Percentiles rank a stretch among this genome's conserved stretches.
Conservation (phyloP, 1,140 invertebrate species). For the Argopecten irradians region DNA sequence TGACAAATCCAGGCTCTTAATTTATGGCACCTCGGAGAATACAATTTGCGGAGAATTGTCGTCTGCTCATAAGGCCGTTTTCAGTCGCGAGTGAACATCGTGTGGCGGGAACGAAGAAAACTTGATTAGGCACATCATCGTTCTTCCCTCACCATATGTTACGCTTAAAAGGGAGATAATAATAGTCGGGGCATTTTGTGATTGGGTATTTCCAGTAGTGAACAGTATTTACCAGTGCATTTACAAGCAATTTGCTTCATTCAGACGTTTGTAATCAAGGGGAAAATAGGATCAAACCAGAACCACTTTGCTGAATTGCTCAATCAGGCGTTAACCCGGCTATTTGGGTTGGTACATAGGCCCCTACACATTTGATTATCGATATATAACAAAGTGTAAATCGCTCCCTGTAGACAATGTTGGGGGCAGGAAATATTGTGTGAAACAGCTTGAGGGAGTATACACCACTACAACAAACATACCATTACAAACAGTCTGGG, state of each 20-base stretch:
- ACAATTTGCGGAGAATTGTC: slow-evolving; percentile 21
- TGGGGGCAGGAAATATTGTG: slow-evolving; percentile 1
- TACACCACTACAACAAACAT: background rate
- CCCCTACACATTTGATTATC: slow-evolving; percentile 16
- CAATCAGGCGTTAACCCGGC: background rate
- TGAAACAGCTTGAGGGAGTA: slow-evolving; percentile 15
- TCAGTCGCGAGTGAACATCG: slow-evolving; percentile 14
- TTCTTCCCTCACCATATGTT: slow-evolving; percentile 21
- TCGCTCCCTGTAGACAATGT: background rate
- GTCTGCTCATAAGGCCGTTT: slow-evolving; percentile 15
- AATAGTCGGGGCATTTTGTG: background rate
- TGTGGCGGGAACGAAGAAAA: background rate
- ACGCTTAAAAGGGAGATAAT: slow-evolving; percentile 2
- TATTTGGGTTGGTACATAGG: background rate
- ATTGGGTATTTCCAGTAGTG: slow-evolving; percentile 10
- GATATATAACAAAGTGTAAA: background rate
- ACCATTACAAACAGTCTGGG: background rate
- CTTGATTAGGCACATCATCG: slow-evolving; percentile 8
- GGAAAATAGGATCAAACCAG: background rate
- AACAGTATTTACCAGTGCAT: slow-evolving; percentile 13
- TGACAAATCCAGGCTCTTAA: slow-evolving; percentile 21
- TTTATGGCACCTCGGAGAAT: slow-evolving; percentile 9
- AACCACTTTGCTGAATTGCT: slow-evolving; percentile 16
- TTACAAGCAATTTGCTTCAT: slow-evolving; percentile 18
- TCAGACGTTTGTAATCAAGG: slow-evolving; percentile 21